These are phyloP conservation scores for Drosophila ochracea DNA, from an alignment of 2,888 invertebrate genomes.

Conservation along the genomic window DNA sequence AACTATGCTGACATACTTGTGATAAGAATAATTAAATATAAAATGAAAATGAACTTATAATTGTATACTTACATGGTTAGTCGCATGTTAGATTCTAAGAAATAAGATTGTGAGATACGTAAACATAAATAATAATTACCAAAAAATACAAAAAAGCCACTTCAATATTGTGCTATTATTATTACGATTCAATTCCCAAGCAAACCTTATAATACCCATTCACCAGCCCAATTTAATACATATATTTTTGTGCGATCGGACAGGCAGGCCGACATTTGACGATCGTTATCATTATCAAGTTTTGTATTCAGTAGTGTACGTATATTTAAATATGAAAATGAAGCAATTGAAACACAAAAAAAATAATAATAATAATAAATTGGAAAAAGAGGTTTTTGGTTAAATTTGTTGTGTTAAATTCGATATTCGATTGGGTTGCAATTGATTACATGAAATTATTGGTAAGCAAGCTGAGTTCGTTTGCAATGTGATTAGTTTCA, in stretches of 20 bases:
- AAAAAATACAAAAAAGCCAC: conserved; percentile 44
- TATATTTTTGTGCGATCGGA: conserved; percentile 44
- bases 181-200: conserved; percentile 17
- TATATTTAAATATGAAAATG: conserved; percentile 3
- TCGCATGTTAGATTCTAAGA: conserved; percentile 76
- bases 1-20: conserved; percentile 3
- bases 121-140: conserved; percentile 56
- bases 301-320: conserved; percentile 11
- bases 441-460: conserved; percentile 85
- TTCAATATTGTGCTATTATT: conserved; percentile 45
- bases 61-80: conserved; percentile 76
- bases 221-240: conserved; percentile 5
- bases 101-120: conserved; percentile 69
- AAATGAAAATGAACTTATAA: conserved; percentile 52
- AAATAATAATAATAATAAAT: background rate
- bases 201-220: conserved; percentile 9
- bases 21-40: background rate
- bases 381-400: background rate
- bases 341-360: background rate
- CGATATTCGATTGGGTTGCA: conserved; percentile 30
- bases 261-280: conserved; percentile 19
- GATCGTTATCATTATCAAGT: conserved; percentile 20
- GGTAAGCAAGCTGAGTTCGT: conserved; percentile 84
- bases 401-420: conserved; percentile 34
- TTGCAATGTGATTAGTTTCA: conserved; percentile 84